These are phyloP conservation scores for Globia sparganii DNA, from an alignment of 2,888 invertebrate genomes.

Conservation along the genomic window DNA sequence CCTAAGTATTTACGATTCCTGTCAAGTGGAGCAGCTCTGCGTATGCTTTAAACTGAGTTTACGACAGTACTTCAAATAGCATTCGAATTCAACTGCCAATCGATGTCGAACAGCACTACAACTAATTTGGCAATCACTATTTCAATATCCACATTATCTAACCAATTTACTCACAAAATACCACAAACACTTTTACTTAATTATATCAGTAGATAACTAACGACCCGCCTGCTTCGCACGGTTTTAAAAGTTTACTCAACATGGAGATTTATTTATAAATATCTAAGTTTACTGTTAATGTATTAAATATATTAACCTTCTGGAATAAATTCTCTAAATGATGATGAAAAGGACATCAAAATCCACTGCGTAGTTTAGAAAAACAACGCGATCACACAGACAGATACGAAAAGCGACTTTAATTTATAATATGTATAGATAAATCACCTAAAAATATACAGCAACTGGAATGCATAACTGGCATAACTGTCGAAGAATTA, in stretches of 20 bases:
- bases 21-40: neutral
- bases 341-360: neutral
- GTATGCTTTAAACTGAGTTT: neutral
- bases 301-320: neutral
- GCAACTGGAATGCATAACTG: slow-evolving; percentile 40
- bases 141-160: slow-evolving; percentile 24
- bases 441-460: slow-evolving; percentile 13
- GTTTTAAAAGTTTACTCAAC: neutral
- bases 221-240: neutral
- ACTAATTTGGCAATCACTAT: slow-evolving; percentile 7
- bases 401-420: neutral
- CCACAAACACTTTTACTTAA: slow-evolving; percentile 37
- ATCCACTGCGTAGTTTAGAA: neutral
- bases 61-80: neutral
- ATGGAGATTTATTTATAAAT: neutral
- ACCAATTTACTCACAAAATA: slow-evolving; percentile 7
- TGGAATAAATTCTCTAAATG: neutral
- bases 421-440: neutral
- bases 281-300: neutral
- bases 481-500: slow-evolving; percentile 60
- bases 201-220: slow-evolving; percentile 9
- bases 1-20: slow-evolving; percentile 2
- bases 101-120: neutral
- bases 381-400: neutral
- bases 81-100: slow-evolving; percentile 15